Percentiles rank a stretch among this genome's conserved stretches.
These are phyloP conservation scores for Conchocele bisecta DNA, from an alignment of 2,888 invertebrate genomes.

Conservation along the genomic window DNA sequence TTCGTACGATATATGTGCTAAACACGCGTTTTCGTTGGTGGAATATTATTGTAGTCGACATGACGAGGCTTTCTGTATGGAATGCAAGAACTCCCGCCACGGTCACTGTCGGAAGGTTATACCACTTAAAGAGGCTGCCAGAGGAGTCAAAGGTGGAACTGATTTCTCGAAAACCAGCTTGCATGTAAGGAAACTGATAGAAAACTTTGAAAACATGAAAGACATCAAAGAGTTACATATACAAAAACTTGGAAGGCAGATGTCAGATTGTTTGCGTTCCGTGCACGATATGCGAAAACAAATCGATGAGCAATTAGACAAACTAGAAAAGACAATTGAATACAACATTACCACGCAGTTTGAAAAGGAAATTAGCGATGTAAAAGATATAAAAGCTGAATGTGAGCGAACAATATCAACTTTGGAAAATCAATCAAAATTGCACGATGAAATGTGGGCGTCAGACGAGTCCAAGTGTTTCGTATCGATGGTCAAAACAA, in stretches of 20 bases:
- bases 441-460: slow-evolving; percentile 18
- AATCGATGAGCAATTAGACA: slow-evolving; percentile 22
- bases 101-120: slow-evolving; percentile 19
- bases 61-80: slow-evolving; percentile 20
- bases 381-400: slow-evolving; percentile 1
- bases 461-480: slow-evolving; percentile 37
- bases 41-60: slow-evolving; percentile 42
- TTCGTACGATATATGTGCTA: slow-evolving; percentile 17
- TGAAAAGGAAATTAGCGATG: slow-evolving; percentile 29
- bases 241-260: slow-evolving; percentile 22
- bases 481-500: slow-evolving; percentile 22
- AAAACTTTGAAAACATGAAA: slow-evolving; percentile 39
- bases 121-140: slow-evolving; percentile 13
- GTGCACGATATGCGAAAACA: slow-evolving; percentile 23
- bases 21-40: slow-evolving; percentile 19
- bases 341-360: slow-evolving; percentile 16
- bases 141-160: slow-evolving; percentile 23
- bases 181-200: slow-evolving; percentile 24
- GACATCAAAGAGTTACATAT: slow-evolving; percentile 16
- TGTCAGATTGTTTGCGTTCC: slow-evolving; percentile 25
- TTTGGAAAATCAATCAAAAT: slow-evolving; percentile 13
- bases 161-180: slow-evolving; percentile 25
- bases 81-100: slow-evolving; percentile 35
- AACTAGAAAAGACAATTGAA: slow-evolving; percentile 25
- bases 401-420: slow-evolving; percentile 20